These are phyloP conservation scores for Akabosia matsudoensis DNA, from an alignment of 1,140 invertebrate genomes.

Conservation along the genomic window DNA sequence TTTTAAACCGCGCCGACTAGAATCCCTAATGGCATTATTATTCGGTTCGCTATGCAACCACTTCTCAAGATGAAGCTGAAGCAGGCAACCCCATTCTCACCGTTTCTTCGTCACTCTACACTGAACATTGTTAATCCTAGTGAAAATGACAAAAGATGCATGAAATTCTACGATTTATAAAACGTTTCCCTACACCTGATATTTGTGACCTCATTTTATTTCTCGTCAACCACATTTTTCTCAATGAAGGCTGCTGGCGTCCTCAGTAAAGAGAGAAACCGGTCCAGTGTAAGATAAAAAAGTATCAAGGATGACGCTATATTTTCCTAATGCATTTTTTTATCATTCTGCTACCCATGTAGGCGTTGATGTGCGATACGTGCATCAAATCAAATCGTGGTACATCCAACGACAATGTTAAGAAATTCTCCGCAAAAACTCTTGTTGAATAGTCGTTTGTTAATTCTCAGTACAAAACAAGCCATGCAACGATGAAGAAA, in stretches of 20 bases:
- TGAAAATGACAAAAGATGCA: not conserved
- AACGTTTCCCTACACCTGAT: not conserved
- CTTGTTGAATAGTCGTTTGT: too few species aligned
- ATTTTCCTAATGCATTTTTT: not conserved
- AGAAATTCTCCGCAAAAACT: too few species aligned
- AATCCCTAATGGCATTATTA: not conserved
- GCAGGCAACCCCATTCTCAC: not conserved
- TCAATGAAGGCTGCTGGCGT: too few species aligned
- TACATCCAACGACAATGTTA: too few species aligned
- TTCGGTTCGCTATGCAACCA: not conserved
- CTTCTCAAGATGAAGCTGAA: not conserved
- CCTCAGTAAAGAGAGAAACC: conserved; percentile 7
- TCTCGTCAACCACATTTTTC: not conserved
- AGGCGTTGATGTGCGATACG: conserved; percentile 9
- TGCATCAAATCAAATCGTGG: conserved; percentile 23
- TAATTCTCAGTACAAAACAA: too few species aligned
- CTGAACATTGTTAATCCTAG: not conserved
- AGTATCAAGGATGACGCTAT: not conserved
- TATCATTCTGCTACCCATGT: too few species aligned
- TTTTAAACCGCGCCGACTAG: too few species aligned
- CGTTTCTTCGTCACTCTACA: not conserved
- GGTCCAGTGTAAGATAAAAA: conserved; percentile 9
- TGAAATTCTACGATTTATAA: not conserved
- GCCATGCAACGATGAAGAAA: too few species aligned
- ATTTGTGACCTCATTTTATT: conserved; percentile 2